These are phyloP conservation scores for Steromphala cineraria DNA, from an alignment of 2,888 invertebrate genomes.

Conservation along the genomic window DNA sequence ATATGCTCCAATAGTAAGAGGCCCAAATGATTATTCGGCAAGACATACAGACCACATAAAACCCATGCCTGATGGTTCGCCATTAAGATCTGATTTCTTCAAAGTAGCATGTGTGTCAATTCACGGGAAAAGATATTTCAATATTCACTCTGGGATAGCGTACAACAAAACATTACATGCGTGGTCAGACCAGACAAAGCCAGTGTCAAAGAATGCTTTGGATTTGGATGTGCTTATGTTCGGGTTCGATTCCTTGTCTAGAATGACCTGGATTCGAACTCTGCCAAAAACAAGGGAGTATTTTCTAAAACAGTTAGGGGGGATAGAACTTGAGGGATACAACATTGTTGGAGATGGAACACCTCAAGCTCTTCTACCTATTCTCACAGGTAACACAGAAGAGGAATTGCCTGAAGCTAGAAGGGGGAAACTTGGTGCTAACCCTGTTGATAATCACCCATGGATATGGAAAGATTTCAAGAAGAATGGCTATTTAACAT, in stretches of 20 bases:
- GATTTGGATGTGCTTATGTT: conserved; percentile 87
- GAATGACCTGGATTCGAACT: conserved; percentile 79
- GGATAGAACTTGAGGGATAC: conserved; percentile 81
- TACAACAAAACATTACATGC: conserved; percentile 37
- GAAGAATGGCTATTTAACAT: conserved; percentile 79
- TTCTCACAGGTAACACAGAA: conserved; percentile 87
- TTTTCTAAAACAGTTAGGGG: conserved; percentile 62
- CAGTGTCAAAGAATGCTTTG: conserved; percentile 73
- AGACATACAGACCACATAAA: conserved; percentile 50
- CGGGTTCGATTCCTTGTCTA: conserved; percentile 91
- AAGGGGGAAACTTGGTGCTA: conserved; percentile 80
- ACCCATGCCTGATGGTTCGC: conserved; percentile 53
- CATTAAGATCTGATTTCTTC: conserved; percentile 67
- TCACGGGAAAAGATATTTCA: conserved; percentile 79
- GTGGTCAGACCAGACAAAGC: conserved; percentile 9
- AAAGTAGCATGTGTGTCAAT: conserved; percentile 63
- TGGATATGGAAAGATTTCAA: conserved; percentile 90
- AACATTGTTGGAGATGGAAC: conserved; percentile 77
- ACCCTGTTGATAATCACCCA: conserved; percentile 86
- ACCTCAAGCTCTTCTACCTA: conserved; percentile 85
- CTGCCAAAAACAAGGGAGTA: conserved; percentile 68
- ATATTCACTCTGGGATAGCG: conserved; percentile 80
- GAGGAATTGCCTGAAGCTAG: conserved; percentile 91
- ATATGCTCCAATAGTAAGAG: conserved; percentile 77
- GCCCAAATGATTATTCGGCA: conserved; percentile 56